Percentiles rank a stretch among this genome's conserved stretches.
These are phyloP conservation scores for Macaca nemestrina DNA, from an alignment of 2,113 vertebrate genomes.

Conservation along the genomic window DNA sequence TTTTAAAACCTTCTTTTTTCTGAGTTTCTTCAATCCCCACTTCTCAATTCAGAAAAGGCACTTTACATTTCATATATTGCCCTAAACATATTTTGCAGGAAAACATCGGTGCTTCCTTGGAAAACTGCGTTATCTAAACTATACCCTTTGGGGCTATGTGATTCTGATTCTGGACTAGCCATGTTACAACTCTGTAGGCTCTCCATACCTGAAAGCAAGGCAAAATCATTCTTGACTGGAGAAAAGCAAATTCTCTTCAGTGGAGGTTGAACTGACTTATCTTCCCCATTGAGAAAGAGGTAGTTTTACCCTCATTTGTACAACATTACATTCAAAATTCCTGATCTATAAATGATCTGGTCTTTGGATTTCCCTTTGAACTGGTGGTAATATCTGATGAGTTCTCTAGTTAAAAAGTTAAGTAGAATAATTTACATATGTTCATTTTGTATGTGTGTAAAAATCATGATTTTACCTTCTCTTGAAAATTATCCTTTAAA, in stretches of 20 bases:
- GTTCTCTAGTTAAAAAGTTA: neutral
- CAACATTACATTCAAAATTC: neutral
- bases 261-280: neutral
- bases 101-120: neutral
- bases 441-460: neutral
- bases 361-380: conserved; percentile 14
- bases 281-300: neutral
- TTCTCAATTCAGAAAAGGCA: neutral
- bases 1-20: neutral
- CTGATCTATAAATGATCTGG: neutral
- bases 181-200: neutral
- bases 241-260: neutral
- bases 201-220: neutral
- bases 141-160: neutral
- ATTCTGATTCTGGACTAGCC: neutral
- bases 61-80: neutral
- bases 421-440: neutral
- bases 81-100: neutral
- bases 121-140: neutral
- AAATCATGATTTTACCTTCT: neutral
- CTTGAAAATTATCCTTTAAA: neutral
- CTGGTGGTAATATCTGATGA: neutral
- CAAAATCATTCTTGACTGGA: neutral
- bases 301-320: neutral
- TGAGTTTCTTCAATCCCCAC: neutral